Evolutionary conservation across 1,140 invertebrate genomes (phyloP).

Genomic region (Sarcophaga peregrina): DNA sequence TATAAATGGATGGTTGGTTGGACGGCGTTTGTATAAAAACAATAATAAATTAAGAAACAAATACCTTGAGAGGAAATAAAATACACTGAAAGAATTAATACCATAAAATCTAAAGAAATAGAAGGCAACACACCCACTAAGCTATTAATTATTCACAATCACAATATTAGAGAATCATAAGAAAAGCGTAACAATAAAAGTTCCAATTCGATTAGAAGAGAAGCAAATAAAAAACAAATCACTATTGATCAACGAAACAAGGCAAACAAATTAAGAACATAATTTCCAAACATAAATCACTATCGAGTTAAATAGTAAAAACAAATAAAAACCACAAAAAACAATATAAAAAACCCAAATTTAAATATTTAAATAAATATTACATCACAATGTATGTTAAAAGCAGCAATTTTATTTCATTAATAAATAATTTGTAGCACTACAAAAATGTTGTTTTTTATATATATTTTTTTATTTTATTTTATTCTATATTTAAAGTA

Average conservation of each 20-base stretch:
- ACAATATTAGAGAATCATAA: too few species aligned
- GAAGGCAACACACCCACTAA: too few species aligned
- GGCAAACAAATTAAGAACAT: not conserved
- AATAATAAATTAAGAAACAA: not conserved
- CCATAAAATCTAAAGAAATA: too few species aligned
- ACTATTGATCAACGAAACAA: not conserved
- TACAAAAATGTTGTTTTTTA: too few species aligned
- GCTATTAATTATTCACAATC: too few species aligned
- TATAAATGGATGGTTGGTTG: not conserved
- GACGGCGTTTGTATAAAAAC: not conserved
- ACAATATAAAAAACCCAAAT: not conserved
- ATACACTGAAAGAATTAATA: too few species aligned
- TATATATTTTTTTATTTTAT: too few species aligned
- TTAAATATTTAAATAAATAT: conserved; percentile 9
- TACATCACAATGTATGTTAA: conserved; percentile 11
- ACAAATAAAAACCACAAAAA: not conserved
- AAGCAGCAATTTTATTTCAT: not conserved
- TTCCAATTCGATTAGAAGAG: not conserved
- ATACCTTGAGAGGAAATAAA: not conserved
- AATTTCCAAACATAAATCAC: conserved; percentile 10
- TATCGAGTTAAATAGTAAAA: not conserved
- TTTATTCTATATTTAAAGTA: too few species aligned
- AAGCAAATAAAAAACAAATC: not conserved
- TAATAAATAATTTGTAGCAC: too few species aligned
- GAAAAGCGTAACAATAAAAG: too few species aligned